Evolutionary conservation across 2,797 vertebrate species (phyloP), one percentile per base, ranked within the genome.

Genomic region (Macrochelys suwanniensis): DNA sequence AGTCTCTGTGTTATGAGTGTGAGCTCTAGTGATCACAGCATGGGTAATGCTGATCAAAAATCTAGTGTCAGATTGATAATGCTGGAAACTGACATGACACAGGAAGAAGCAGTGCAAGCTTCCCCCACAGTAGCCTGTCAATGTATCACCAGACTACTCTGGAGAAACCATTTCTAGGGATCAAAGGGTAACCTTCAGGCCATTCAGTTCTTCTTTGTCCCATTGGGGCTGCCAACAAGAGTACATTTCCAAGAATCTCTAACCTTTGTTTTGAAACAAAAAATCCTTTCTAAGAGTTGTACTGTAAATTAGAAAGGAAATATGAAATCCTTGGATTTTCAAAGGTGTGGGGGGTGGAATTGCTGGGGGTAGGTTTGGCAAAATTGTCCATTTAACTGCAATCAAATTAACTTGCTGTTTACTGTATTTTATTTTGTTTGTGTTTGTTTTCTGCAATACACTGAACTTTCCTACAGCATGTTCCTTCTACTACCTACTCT

Each of bases 361-460:
- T 57, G 82, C 37, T 54, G 89, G 42, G 80, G 89, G 77, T 84
- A 95, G 89, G 65, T 95, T 96, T 97, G 96, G 95, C 97, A 97
- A 94, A 86, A 28, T 71, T 82, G 47, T 95, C 90, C 76, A 3
- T 84, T 79, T n/a, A 56, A 51, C 45, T 89, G 59, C 65, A 92
- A 91, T 87, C 93, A 93, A 88, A 92, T 93, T 96, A 96, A 97
- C 90, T 91, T 86, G 68, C 51, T 92, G 33, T 76, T 95, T 93
- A 91, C 86, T 28, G 42, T 51, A 5, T 2, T 94, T 94, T 49
- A 3, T 2, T 94, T 93, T 77, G 42, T 77, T 77, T 47, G 74
- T 49, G 26, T 7, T 49, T 47, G n/a, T 71, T 37, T 83, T 54
- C 91, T 96, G 92, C 82, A 95, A 47, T 50, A 79, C 45, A 26